Evolutionary conservation across 2,113 vertebrate genomes (phyloP).

Genomic region (Gadus macrocephalus): DNA sequence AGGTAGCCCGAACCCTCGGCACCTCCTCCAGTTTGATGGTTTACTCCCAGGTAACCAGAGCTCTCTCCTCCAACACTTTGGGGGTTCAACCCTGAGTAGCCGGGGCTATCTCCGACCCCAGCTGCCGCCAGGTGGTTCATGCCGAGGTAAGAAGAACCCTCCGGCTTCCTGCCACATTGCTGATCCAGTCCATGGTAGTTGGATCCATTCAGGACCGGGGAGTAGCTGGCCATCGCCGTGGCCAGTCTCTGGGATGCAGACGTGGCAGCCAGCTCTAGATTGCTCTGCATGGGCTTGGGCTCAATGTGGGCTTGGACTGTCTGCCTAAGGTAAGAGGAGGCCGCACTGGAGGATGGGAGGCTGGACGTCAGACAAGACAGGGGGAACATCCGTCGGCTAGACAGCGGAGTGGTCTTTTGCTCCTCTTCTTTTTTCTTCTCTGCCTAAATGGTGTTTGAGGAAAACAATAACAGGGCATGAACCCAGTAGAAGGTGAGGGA

Average conservation of each 20-base stretch:
- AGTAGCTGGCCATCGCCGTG: slow-evolving; percentile 62
- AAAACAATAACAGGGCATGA: slow-evolving; percentile 22
- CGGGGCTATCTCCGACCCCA: slow-evolving; percentile 55
- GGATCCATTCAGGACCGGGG: slow-evolving; percentile 70
- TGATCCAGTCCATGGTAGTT: slow-evolving; percentile 64
- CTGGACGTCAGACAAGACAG: slow-evolving; percentile 78
- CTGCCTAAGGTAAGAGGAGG: slow-evolving; percentile 74
- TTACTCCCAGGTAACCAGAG: slow-evolving; percentile 62
- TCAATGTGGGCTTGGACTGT: slow-evolving; percentile 71
- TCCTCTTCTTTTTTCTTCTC: slow-evolving; percentile 89
- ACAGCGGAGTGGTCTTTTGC: slow-evolving; percentile 81
- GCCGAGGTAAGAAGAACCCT: slow-evolving; percentile 46
- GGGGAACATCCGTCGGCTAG: slow-evolving; percentile 85
- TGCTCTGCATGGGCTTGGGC: slow-evolving; percentile 64
- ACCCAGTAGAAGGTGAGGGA: background rate
- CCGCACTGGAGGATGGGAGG: slow-evolving; percentile 70
- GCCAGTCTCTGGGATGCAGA: slow-evolving; percentile 65
- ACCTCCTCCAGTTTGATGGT: slow-evolving; percentile 62
- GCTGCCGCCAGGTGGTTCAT: slow-evolving; percentile 47
- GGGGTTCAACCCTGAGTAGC: slow-evolving; percentile 60
- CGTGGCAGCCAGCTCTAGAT: slow-evolving; percentile 62
- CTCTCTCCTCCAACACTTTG: slow-evolving; percentile 56
- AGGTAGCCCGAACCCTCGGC: slow-evolving; percentile 67
- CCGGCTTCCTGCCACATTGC: slow-evolving; percentile 43
- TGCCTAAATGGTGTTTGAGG: slow-evolving; percentile 65